These are phyloP conservation scores for Myopa testacea DNA, from an alignment of 2,888 invertebrate species.

Conservation along the genomic window DNA sequence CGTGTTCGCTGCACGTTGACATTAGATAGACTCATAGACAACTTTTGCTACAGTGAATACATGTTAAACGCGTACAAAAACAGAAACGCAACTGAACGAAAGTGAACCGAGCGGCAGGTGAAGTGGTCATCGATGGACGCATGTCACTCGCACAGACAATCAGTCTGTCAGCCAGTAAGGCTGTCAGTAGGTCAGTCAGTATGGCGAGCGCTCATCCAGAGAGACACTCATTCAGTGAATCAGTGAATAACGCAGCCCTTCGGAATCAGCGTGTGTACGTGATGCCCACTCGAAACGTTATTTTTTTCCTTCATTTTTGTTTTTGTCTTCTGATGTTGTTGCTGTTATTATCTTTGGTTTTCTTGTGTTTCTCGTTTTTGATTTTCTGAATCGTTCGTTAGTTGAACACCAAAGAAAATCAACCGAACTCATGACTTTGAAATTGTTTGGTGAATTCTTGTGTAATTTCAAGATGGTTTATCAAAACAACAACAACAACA, in stretches of 20 bases:
- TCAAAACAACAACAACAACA: too few relatives aligned
- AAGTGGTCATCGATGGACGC: not conserved
- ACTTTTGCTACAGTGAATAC: not conserved
- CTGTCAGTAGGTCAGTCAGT: not conserved
- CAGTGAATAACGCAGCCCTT: not conserved
- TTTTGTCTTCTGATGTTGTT: not conserved
- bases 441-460: constrained; percentile 45
- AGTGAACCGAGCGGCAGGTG: not conserved
- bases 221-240: not conserved
- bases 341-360: not conserved
- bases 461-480: constrained; percentile 11
- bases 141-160: not conserved
- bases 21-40: not conserved
- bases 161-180: not conserved
- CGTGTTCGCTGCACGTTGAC: constrained; percentile 6
- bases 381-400: not conserved
- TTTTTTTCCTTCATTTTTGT: not conserved
- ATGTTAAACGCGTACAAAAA: not conserved
- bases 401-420: not conserved
- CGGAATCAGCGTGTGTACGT: not conserved
- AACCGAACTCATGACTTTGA: constrained; percentile 36
- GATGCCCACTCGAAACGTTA: not conserved
- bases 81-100: not conserved
- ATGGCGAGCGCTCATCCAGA: not conserved
- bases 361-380: not conserved